Conservation (phyloP, 2,888 invertebrate genomes). For the Luperina nickerlii region DNA sequence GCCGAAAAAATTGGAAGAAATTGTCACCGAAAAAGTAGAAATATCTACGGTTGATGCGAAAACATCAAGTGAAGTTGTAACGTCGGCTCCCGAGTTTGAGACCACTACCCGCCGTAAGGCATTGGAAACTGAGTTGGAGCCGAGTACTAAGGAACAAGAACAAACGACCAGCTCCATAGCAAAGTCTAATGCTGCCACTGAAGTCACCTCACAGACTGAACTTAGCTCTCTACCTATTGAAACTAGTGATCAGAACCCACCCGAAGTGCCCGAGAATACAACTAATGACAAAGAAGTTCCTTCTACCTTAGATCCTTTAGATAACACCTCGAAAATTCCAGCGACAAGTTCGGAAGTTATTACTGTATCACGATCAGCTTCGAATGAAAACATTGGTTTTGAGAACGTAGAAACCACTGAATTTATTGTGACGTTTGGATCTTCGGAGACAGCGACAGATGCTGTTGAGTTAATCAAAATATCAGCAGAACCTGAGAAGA, state of each 20-base stretch:
- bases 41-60: slow-evolving; percentile 41
- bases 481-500: slow-evolving; percentile 76
- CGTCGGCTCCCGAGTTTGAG: slow-evolving; percentile 56
- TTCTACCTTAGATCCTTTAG: slow-evolving; percentile 73
- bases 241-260: slow-evolving; percentile 87
- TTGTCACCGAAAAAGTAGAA: slow-evolving; percentile 38
- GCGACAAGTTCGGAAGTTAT: slow-evolving; percentile 74
- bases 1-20: slow-evolving; percentile 56
- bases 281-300: slow-evolving; percentile 71
- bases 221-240: slow-evolving; percentile 86
- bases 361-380: slow-evolving; percentile 72
- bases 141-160: slow-evolving; percentile 71
- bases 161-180: slow-evolving; percentile 75
- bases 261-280: slow-evolving; percentile 77
- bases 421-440: slow-evolving; percentile 80
- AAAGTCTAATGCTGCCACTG: slow-evolving; percentile 80
- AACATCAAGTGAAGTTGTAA: slow-evolving; percentile 56
- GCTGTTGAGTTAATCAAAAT: slow-evolving; percentile 84
- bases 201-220: slow-evolving; percentile 85
- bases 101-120: slow-evolving; percentile 57
- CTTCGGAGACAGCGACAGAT: slow-evolving; percentile 83
- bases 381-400: slow-evolving; percentile 72
- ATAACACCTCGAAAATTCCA: slow-evolving; percentile 71
- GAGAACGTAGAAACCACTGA: slow-evolving; percentile 85
- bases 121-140: slow-evolving; percentile 55